phyloP scores from a whole-genome alignment of 2,113 vertebrate species.

The Mormoops blainvillei region DNA sequence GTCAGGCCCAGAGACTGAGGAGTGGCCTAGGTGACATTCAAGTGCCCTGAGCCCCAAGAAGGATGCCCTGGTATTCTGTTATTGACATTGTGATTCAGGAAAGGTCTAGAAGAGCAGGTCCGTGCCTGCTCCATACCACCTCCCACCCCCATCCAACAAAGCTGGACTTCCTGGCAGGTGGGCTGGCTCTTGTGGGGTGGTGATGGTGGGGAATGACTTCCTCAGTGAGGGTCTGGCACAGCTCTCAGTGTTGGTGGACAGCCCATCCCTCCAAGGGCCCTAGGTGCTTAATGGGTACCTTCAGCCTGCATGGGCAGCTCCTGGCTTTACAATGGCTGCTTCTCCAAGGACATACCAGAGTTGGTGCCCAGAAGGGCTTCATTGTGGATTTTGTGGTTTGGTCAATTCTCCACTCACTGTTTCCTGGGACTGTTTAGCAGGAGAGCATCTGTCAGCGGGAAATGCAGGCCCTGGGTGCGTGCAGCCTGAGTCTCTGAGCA shows the following conservation, averaged over 20 bases:
- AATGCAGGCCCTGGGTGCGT: not conserved
- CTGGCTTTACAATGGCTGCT: not conserved
- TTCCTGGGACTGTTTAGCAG: not conserved
- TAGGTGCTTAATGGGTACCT: not conserved
- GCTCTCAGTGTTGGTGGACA: not conserved
- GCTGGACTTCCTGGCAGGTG: not conserved
- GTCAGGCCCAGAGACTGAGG: not conserved
- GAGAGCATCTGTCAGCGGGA: not conserved
- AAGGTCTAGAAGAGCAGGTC: constrained; percentile 1
- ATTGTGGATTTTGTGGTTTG: not conserved
- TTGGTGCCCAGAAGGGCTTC: not conserved
- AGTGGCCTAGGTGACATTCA: not conserved
- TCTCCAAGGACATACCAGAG: not conserved
- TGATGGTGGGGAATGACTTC: not conserved
- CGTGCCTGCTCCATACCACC: not conserved
- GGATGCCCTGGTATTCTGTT: not conserved
- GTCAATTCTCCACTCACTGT: not conserved
- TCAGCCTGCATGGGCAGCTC: not conserved
- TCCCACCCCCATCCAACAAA: not conserved
- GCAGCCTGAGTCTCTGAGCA: not conserved
- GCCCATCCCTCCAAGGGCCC: not conserved
- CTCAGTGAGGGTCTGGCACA: not conserved
- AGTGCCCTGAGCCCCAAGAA: not conserved
- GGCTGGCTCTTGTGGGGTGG: not conserved
- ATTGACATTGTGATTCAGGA: not conserved